Evolutionary conservation across 2,888 invertebrate species (phyloP).

Genomic region (Altica lythri): DNA sequence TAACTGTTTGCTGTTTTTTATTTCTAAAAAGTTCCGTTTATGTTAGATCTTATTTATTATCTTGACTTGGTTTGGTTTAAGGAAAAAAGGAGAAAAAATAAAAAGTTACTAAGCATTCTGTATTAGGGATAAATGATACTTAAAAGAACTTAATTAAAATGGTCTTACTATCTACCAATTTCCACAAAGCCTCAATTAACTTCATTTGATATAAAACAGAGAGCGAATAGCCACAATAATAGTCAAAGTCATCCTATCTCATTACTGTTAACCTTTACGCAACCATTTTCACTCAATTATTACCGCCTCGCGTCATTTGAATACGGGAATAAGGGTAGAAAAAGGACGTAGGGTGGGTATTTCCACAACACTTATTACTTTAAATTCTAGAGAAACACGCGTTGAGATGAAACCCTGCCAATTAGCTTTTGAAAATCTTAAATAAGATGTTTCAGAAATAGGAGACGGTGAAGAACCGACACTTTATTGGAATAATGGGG

Average conservation of each 20-base stretch:
- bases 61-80: too few relatives aligned
- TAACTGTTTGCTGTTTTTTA: too few relatives aligned
- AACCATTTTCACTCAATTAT: constrained; percentile 30
- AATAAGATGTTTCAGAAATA: too few relatives aligned
- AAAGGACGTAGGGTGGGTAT: background rate
- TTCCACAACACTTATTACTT: constrained; percentile 6
- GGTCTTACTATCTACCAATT: too few relatives aligned
- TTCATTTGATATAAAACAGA: constrained; percentile 5
- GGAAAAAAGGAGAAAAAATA: too few relatives aligned
- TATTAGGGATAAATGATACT: too few relatives aligned
- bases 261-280: constrained; percentile 31
- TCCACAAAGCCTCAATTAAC: constrained; percentile 7
- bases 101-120: too few relatives aligned
- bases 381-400: constrained; percentile 6
- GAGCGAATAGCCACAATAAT: constrained; percentile 9
- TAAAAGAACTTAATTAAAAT: too few relatives aligned
- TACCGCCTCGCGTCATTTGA: constrained; percentile 23
- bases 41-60: too few relatives aligned
- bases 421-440: constrained; percentile 10
- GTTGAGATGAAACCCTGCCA: background rate
- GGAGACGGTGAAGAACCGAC: too few relatives aligned
- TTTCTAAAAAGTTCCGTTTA: too few relatives aligned
- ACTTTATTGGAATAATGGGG: too few relatives aligned
- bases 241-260: constrained; percentile 10
- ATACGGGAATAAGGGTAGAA: constrained; percentile 12